Conservation (phyloP, 1,140 invertebrate species). For the Venturia canescens region DNA sequence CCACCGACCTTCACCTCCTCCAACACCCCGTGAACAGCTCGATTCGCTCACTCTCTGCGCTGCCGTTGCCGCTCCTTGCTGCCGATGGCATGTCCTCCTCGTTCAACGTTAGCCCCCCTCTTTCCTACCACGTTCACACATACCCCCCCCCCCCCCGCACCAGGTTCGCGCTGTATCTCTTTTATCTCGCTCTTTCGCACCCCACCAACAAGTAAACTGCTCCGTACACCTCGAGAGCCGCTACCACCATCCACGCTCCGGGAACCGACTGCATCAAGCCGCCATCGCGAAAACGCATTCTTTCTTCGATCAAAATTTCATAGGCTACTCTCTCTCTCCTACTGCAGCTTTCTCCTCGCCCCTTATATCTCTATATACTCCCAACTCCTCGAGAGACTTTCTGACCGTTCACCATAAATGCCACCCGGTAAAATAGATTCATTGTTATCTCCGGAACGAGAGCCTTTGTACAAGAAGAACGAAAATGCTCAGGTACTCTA, state of each 20-base stretch:
- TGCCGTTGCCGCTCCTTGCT: conserved; percentile 3
- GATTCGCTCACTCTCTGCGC: conserved; percentile 30
- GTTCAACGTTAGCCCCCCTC: conserved; percentile 43
- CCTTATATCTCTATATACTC: not conserved
- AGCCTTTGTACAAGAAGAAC: conserved; percentile 17
- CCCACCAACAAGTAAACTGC: not conserved
- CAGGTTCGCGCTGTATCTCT: conserved; percentile 43
- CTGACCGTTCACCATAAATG: conserved; percentile 50
- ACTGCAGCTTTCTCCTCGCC: not conserved
- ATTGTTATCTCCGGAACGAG: conserved; percentile 28
- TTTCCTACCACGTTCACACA: not conserved
- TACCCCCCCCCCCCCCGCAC: too few relatives aligned
- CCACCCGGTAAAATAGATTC: conserved; percentile 51
- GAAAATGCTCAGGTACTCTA: conserved; percentile 20
- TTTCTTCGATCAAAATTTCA: conserved; percentile 58
- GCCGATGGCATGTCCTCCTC: conserved; percentile 14
- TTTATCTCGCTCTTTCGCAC: conserved; percentile 48
- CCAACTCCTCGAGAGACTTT: conserved; percentile 35
- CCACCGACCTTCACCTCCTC: conserved; percentile 23
- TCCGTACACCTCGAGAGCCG: not conserved
- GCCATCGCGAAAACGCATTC: conserved; percentile 46
- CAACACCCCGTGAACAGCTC: conserved; percentile 23
- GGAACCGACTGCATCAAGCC: not conserved
- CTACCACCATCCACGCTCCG: conserved; percentile 9
- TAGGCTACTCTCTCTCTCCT: conserved; percentile 43